Evolutionary conservation across 1,140 invertebrate genomes (phyloP).

Genomic region (Brachionus angularis): DNA sequence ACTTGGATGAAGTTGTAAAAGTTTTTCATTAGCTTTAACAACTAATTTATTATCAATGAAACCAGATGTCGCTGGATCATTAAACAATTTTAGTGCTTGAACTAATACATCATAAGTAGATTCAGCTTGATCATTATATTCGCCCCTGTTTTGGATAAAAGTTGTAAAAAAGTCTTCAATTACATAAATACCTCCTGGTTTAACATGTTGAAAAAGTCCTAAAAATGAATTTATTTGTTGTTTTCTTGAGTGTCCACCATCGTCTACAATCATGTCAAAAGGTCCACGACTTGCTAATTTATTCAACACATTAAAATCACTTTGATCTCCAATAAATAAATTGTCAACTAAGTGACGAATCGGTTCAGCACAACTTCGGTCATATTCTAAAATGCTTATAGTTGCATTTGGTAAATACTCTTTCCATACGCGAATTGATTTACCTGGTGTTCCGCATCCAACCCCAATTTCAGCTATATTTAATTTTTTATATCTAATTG

Average conservation of each 20-base stretch:
- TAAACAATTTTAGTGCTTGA: no score
- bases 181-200: neutral
- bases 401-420: neutral
- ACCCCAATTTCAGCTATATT: neutral
- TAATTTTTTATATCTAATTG: neutral
- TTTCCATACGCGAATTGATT: neutral
- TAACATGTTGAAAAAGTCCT: neutral
- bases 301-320: neutral
- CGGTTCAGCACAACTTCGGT: neutral
- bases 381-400: neutral
- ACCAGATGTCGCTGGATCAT: no score
- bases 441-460: neutral
- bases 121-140: no score
- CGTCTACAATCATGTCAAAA: constrained; percentile 1
- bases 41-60: no score
- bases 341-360: neutral
- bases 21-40: no score
- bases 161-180: constrained; percentile 2
- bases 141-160: no score
- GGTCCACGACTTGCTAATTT: neutral
- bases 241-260: neutral
- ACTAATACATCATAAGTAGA: no score
- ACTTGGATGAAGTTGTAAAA: no score
- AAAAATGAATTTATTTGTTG: neutral
- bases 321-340: neutral